Conservation (phyloP, 2,113 vertebrate species). For the Mus pahari region DNA sequence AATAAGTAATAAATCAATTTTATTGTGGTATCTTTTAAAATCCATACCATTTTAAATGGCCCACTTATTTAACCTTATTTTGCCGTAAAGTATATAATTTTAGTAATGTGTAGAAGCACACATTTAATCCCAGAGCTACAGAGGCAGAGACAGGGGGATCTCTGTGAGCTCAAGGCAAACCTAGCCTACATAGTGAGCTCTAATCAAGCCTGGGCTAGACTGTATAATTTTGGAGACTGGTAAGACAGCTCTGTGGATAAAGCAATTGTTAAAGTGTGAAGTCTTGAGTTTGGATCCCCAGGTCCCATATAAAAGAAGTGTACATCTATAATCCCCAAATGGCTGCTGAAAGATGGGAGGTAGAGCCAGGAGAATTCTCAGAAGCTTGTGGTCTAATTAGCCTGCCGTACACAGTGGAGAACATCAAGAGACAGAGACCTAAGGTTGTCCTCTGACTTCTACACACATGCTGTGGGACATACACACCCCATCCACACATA, state of each 20-base stretch:
- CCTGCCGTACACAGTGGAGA: neutral
- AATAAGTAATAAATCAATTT: neutral
- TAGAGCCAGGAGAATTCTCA: neutral
- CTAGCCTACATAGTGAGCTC: neutral
- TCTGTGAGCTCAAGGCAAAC: neutral
- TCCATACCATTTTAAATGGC: neutral
- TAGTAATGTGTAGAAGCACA: neutral
- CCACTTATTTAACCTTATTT: slow-evolving; percentile 6
- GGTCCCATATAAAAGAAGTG: neutral
- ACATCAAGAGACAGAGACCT: neutral
- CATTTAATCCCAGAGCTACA: neutral
- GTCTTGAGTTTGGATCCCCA: neutral
- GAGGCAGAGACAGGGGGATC: too few relatives aligned
- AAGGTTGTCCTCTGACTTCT: neutral
- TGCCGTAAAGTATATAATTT: neutral
- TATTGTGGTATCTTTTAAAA: neutral
- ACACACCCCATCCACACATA: too few relatives aligned
- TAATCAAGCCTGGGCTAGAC: neutral
- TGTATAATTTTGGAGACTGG: neutral
- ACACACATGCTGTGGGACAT: neutral
- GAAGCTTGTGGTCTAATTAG: neutral
- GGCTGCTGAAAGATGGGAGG: neutral
- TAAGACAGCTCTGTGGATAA: neutral
- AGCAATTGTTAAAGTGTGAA: neutral
- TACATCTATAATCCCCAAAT: neutral